These are phyloP conservation scores for Yponomeuta evonymella DNA, from an alignment of 2,888 invertebrate species.

Conservation along the genomic window DNA sequence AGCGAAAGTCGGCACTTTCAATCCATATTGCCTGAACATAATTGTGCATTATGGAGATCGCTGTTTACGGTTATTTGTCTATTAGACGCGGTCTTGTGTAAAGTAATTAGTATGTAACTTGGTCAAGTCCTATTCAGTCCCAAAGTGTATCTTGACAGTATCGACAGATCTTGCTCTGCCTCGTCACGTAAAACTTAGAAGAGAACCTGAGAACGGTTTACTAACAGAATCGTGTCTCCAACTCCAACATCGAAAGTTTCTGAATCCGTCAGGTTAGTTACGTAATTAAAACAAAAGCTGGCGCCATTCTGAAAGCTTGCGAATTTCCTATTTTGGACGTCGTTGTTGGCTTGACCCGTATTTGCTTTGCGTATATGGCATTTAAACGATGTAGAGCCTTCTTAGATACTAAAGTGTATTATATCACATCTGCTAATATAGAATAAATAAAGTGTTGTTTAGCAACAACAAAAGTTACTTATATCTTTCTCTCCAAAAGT, in stretches of 20 bases:
- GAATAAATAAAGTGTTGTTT: no score
- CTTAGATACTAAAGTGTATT: neutral
- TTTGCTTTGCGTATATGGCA: neutral
- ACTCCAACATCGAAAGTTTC: neutral
- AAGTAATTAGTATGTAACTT: slow-evolving; percentile 36
- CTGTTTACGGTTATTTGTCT: neutral
- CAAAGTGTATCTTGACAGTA: neutral
- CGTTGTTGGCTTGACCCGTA: neutral
- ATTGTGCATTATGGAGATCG: slow-evolving; percentile 4
- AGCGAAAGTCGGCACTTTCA: slow-evolving; percentile 7
- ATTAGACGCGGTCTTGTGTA: slow-evolving; percentile 20
- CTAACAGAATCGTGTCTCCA: neutral
- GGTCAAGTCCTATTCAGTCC: slow-evolving; percentile 21
- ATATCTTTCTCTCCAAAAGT: no score
- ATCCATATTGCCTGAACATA: neutral
- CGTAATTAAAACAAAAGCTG: slow-evolving; percentile 3
- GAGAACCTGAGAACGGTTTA: neutral
- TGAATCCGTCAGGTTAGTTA: neutral
- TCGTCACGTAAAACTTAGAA: neutral
- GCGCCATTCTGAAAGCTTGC: neutral
- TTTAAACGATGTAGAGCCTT: neutral
- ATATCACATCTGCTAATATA: neutral
- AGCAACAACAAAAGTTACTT: no score
- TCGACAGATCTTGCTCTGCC: neutral
- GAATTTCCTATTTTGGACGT: neutral